Evolutionary conservation across 2,113 vertebrate species (phyloP).

Genomic region (Prolemur simus): DNA sequence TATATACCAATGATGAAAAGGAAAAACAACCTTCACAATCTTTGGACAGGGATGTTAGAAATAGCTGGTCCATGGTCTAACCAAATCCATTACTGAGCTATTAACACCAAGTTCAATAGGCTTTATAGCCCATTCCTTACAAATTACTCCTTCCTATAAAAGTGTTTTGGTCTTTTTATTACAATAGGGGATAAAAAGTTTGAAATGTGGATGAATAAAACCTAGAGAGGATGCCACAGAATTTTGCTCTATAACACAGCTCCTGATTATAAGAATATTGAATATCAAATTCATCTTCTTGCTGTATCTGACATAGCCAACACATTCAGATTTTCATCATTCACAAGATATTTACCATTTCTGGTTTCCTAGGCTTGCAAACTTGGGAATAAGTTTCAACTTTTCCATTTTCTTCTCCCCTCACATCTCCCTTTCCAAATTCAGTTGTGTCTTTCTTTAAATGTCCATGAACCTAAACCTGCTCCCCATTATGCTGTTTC

Average conservation of each 20-base stretch:
- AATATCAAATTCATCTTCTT: not conserved
- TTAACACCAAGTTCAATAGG: not conserved
- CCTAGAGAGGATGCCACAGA: not conserved
- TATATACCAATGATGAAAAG: not conserved
- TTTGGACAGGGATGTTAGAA: not conserved
- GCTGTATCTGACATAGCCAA: not conserved
- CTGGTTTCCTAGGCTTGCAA: not conserved
- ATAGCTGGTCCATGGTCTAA: not conserved
- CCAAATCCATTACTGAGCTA: not conserved
- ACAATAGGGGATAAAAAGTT: not conserved
- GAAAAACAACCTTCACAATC: not conserved
- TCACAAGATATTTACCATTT: not conserved
- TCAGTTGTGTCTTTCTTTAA: not conserved
- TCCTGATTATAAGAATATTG: not conserved
- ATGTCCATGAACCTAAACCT: not conserved
- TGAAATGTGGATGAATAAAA: not conserved
- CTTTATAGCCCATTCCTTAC: not conserved
- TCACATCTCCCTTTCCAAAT: not conserved
- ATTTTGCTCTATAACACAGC: not conserved
- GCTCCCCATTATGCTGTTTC: not conserved
- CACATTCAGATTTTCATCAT: not conserved
- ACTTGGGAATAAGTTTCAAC: not conserved
- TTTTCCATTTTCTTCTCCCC: not conserved
- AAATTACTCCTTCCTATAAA: not conserved
- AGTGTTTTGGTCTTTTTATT: not conserved